Conservation (phyloP, 2,888 invertebrate species). For the Uloborus plumipes region DNA sequence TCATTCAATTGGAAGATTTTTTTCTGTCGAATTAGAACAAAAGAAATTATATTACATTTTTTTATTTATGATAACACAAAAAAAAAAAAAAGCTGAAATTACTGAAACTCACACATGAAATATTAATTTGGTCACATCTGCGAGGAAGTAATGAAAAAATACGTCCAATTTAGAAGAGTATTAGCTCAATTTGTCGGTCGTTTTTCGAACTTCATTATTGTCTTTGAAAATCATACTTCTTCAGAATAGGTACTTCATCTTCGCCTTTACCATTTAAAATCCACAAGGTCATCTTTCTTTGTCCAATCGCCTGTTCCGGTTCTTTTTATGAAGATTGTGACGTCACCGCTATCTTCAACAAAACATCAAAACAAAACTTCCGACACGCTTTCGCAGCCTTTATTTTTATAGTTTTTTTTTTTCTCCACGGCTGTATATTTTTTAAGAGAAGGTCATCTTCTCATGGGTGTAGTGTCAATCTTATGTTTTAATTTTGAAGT, state of each 20-base stretch:
- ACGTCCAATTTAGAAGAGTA: too few species aligned
- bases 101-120: too few species aligned
- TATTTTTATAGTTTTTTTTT: slow-evolving; percentile 4
- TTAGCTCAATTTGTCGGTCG: neutral
- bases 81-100: too few species aligned
- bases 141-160: too few species aligned
- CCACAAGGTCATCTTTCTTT: slow-evolving; percentile 33
- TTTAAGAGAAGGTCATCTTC: slow-evolving; percentile 8
- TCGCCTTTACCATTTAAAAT: neutral
- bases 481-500: too few species aligned
- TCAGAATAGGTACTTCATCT: too few species aligned
- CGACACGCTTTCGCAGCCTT: neutral
- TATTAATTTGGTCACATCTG: too few species aligned
- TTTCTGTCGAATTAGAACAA: too few species aligned
- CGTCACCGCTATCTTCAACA: slow-evolving; percentile 4
- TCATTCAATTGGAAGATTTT: too few species aligned
- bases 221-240: neutral
- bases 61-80: too few species aligned
- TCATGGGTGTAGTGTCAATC: neutral
- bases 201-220: slow-evolving; percentile 24
- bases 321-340: slow-evolving; percentile 23
- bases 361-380: too few species aligned
- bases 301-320: slow-evolving; percentile 29
- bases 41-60: too few species aligned
- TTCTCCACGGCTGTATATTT: neutral